Evolutionary conservation across 2,113 vertebrate genomes (phyloP), one percentile per base, ranked within the genome.

Genomic region (Pseudopodoces humilis): DNA sequence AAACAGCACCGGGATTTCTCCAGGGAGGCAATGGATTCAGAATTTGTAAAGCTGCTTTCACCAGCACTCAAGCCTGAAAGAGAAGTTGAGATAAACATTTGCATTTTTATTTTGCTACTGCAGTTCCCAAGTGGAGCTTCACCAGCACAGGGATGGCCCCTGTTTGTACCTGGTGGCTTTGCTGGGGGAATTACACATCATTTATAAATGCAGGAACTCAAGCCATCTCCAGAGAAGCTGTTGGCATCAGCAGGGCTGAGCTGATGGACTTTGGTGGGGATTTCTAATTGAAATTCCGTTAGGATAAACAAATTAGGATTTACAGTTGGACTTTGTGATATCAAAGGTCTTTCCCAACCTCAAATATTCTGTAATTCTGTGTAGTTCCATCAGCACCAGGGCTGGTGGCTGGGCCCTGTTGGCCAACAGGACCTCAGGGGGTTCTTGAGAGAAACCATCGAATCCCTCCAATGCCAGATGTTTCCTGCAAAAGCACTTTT

Each of bases 41-140:
- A 71, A 87, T 95, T 76, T 83, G 82, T 94, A 94, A 90, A 95
- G 92, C 96, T 98, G 96, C 92, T 97, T 96, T 98, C 97, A 94
- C 94, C 95, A 97, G 97, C 97, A 93, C 95, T 95, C 97, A 93
- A 83, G 97, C 96, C 97, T 98, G 98, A 97, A 96, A 94, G 87
- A 59, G 87, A 88, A 97, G 91, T 23, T 49, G 96, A 96, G 97
- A 96, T 82, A 96, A 94, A 92, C 95, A 60, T 96, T 95, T 96
- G 94, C 89, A 86, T 96, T 83, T 95, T 84, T 91, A 47, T 90
- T 96, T 93, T 90, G 80, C 65, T 2, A 24, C 90, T 84, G 56
- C 96, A 88, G 96, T 77, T 92, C 97, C 97, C 96, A 96, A 97
- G 98, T 89, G 97, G 98, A 96, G 97, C 97, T 98, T 98, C 96